Base-by-base conservation (phyloP, 2,888 invertebrate species). In the Fragum whitleyi region DNA sequence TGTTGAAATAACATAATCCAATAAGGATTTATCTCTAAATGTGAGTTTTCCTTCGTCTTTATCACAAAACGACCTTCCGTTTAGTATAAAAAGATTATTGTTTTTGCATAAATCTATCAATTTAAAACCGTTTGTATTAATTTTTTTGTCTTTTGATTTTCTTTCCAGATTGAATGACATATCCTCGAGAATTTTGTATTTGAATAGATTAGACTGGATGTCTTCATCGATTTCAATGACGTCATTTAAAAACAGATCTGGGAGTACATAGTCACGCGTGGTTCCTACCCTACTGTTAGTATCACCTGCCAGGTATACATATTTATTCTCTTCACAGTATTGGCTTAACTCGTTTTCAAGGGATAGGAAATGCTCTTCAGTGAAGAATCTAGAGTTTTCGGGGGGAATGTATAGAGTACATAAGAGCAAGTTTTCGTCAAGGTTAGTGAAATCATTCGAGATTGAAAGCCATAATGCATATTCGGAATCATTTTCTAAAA, bases 81-180 rank as follows among this genome's bases (percentile, higher is more conserved):
- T 77, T 9, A 71, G 1, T 5, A 77, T 62, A 42, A 77, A 77
- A 2, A 77, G n/a, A 39, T 65, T 71, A 39, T 77, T 77, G 55
- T 62, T 77, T n/a, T 55, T 36, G 47, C 65, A 77, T 14, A 77
- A 71, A 11, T 77, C 42, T 5, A 71, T 14, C 6, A 77, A 9
- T 55, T 16, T 36, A 16, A 19, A 28, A 39, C 77, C 77, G 28
- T 70, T 23, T 21, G 65, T n/a, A 36, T 77, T 77, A n/a, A 39
- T 55, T 70, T 51, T 42, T 47, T 51, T 32, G 39, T 70, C 76
- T 11, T 11, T n/a, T 21, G 69, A 68, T 23, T 47, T 32, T 26
- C 76, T 42, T 55, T 70, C 16, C n/a, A 70, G 67, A 29, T 21
- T 3, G 14, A 70, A 28, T 16, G 36, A 29, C 11, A 55, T 11